Conservation (phyloP, 2,113 vertebrate genomes). For the Nycticorax nycticorax region DNA sequence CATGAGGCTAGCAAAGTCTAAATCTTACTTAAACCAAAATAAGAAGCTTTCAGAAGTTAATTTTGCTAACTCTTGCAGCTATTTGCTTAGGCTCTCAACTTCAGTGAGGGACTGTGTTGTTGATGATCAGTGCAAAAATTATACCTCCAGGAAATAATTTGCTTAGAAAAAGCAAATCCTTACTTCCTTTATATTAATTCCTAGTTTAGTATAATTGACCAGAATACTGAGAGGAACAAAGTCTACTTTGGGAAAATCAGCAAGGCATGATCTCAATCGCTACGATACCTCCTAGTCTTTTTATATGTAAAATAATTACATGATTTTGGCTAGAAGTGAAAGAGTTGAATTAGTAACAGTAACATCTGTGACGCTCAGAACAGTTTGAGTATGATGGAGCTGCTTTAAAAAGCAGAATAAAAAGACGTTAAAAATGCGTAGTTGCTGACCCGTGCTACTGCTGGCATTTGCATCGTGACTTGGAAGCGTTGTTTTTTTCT, state of each 20-base stretch:
- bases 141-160: neutral
- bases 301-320: neutral
- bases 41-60: slow-evolving; percentile 38
- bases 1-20: neutral
- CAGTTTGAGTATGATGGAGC: neutral
- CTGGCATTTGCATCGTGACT: neutral
- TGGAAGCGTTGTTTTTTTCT: neutral
- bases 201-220: neutral
- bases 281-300: neutral
- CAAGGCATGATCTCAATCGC: neutral
- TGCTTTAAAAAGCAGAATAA: neutral
- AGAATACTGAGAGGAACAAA: neutral
- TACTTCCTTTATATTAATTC: neutral
- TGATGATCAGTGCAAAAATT: neutral
- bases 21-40: slow-evolving; percentile 9
- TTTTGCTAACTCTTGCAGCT: neutral
- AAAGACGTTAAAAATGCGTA: neutral
- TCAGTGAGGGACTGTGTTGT: neutral
- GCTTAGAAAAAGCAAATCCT: neutral
- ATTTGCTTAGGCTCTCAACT: neutral
- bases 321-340: neutral
- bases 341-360: neutral
- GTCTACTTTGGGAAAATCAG: neutral
- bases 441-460: neutral
- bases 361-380: neutral